Base-by-base conservation (phyloP, 2,797 vertebrate species). In the Rhincodon typus region DNA sequence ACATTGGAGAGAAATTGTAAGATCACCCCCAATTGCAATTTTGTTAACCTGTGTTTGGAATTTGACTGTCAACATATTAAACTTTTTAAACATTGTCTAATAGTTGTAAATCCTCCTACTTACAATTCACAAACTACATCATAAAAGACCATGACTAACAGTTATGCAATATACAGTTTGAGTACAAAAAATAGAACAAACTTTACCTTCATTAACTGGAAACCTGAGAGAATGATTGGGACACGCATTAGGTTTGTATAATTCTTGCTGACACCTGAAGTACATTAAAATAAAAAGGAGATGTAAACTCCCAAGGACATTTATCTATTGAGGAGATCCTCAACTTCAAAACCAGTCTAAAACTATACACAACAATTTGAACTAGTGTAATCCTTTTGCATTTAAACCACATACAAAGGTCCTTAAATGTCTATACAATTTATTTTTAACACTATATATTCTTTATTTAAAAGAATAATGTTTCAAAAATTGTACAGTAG, bases 161-260 rank as follows among this genome's bases (percentile, higher is more conserved):
- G 8, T 93, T 93, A 23, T 93, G 10, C 10, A 67, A 93, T 0
- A 69, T 69, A 93, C 62, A 67, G 38, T 42, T 13, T 38, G n/a
- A 23, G 0, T 38, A 69, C 7, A n/a, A 6, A 10, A 70, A 42
- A 42, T n/a, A 74, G 27, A 15, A 34, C 4, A 94, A 74, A 95
- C 19, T 30, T 95, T 95, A 95, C 94, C 94, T 74, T 95, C 94
- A n/a, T n/a, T 53, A 77, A 21, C 42, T 57, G 94, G 50, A 95
- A 95, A 34, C 5, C 50, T 23, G 21, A 30, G 38, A 25, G 50
- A 27, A 27, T 34, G 46, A 77, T 34, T 77, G 70, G 46, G 72
- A 95, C 17, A 7, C n/a, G 42, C 46, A 21, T 95, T 46, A 77
- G 30, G 15, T 77, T 95, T 95, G 17, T 19, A 15, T 23, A 53